A percentile compares a stretch with the other conserved stretches of the same genome.
phyloP scores from a whole-genome alignment of 2,797 vertebrate genomes.

The Oreochromis grahami region DNA sequence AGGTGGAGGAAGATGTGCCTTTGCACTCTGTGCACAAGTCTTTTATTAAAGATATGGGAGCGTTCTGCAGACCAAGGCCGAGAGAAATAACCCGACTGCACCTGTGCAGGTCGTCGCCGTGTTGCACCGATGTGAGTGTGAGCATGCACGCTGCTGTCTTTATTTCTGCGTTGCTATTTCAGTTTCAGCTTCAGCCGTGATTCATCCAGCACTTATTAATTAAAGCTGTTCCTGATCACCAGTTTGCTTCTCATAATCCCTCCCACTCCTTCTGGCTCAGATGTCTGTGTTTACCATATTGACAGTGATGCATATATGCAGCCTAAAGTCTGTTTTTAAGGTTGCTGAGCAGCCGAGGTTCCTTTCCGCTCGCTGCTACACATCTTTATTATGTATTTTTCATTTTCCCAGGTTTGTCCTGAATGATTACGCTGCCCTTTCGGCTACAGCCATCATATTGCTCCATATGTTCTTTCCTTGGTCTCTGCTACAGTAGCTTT shows the following conservation, averaged over 20 bases:
- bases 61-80: neutral
- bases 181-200: neutral
- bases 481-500: neutral
- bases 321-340: neutral
- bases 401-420: neutral
- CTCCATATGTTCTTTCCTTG: neutral
- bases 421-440: accelerated
- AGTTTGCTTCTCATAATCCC: neutral
- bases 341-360: neutral
- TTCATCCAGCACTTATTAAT: slow-evolving; percentile 25
- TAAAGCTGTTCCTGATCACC: slow-evolving; percentile 28
- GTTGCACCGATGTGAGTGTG: neutral
- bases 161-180: neutral
- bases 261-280: slow-evolving; percentile 1
- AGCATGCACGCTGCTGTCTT: neutral
- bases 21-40: neutral
- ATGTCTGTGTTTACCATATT: slow-evolving; percentile 1
- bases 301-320: neutral
- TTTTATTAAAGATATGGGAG: neutral
- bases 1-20: neutral
- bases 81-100: neutral
- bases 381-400: neutral
- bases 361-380: neutral
- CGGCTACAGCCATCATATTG: neutral
- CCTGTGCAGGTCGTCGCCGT: neutral